Percentiles rank a stretch among this genome's conserved stretches.
Evolutionary conservation across 2,797 vertebrate species (phyloP).

Genomic region (Merluccius polli): DNA sequence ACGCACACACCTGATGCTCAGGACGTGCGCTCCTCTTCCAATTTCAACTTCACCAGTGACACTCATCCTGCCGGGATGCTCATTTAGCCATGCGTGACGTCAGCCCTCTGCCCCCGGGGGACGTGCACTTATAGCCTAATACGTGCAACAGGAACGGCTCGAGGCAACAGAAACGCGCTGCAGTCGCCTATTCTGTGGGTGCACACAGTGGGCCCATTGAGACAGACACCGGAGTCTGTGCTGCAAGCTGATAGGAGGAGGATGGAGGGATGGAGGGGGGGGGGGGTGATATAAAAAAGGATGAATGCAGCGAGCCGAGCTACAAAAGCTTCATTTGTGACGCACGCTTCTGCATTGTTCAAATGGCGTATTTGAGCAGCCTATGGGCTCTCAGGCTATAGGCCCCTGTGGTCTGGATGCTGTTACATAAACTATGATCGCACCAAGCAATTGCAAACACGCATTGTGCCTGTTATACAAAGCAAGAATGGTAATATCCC

Average conservation of each 20-base stretch:
- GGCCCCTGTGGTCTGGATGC: neutral
- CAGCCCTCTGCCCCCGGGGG: slow-evolving; percentile 55
- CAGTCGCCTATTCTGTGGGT: slow-evolving; percentile 60
- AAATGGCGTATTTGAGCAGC: slow-evolving; percentile 35
- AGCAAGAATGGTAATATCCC: too few relatives aligned
- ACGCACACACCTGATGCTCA: slow-evolving; percentile 56
- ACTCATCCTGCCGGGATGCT: slow-evolving; percentile 50
- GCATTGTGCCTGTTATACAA: too few relatives aligned
- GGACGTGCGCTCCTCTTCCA: slow-evolving; percentile 35
- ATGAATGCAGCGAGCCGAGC: slow-evolving; percentile 47
- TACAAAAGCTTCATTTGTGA: slow-evolving; percentile 63
- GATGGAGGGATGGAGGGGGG: slow-evolving; percentile 35
- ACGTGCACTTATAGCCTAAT: slow-evolving; percentile 55
- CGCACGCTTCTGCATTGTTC: slow-evolving; percentile 41
- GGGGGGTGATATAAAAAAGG: slow-evolving; percentile 53
- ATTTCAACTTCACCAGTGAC: slow-evolving; percentile 46
- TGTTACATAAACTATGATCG: too few relatives aligned
- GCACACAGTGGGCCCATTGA: slow-evolving; percentile 72
- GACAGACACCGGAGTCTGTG: slow-evolving; percentile 53
- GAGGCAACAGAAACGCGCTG: slow-evolving; percentile 33
- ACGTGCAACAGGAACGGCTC: slow-evolving; percentile 31
- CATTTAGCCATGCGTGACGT: slow-evolving; percentile 57
- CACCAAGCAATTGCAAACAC: too few relatives aligned
- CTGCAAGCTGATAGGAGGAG: slow-evolving; percentile 69
- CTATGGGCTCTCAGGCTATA: slow-evolving; percentile 14